Evolutionary conservation across 2,888 invertebrate species (phyloP), one percentile per base, ranked within the genome.

Genomic region (Polyommatus icarus): DNA sequence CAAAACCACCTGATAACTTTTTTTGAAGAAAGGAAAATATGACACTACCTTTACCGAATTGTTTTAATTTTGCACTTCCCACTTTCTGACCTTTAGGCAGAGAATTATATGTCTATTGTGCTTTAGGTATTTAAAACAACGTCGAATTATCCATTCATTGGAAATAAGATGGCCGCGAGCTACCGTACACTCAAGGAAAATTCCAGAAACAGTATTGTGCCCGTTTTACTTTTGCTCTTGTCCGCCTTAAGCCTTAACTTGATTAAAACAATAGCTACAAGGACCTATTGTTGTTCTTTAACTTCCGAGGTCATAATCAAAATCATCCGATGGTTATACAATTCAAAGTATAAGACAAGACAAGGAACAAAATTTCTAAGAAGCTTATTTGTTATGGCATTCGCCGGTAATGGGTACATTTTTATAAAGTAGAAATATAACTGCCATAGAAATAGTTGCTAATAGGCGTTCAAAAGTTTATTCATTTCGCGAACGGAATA

Each of bases 241-340:
- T 67, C 15, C 12, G 67, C 67, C 67, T 67, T 5, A 29, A 67
- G 67, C 67, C 10, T 67, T 29, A 6, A 67, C 18, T 67, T 5
- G 4, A 67, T 67, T 24, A 67, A 67, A 32, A 67, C 29, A 67
- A 67, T 29, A 67, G 67, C 7, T 32, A 67, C 61, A 67, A 67
- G 12, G 24, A 24, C 3, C 12, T 24, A 24, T 67, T 67, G 10
- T 67, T 67, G 5, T 4, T 12, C 12, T 29, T 15, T 1, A 67
- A 24, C 61, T 59, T 59, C 59, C n/a, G 59, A 59, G 59, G 59
- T 20, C 59, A 29, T 29, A 15, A 67, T 24, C 29, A 29, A 67
- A 59, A 67, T 67, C 29, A 24, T 29, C 61, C 20, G 8, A 59
- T 20, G 40, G 46, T 3, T 46, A 46, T 46, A 46, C 46, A 46